Percentiles rank a stretch among this genome's conserved stretches.
These are phyloP conservation scores for Oncorhynchus mykiss DNA, from an alignment of 2,113 vertebrate species.

Conservation along the genomic window DNA sequence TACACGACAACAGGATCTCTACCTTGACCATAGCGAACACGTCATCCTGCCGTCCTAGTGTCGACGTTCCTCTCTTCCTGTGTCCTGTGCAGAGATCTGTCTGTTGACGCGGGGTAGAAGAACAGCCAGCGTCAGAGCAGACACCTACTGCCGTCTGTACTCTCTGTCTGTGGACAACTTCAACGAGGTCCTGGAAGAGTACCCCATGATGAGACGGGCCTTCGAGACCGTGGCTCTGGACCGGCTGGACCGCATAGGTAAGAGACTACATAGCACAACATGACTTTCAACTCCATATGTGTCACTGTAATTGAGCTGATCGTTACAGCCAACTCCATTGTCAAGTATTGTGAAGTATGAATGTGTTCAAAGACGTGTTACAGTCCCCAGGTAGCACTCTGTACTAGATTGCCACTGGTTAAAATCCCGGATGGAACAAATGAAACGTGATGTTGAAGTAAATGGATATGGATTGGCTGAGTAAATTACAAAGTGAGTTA, in stretches of 20 bases:
- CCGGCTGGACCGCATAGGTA: conserved; percentile 93
- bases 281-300: too few species aligned
- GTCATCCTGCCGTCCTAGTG: not conserved
- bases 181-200: conserved; percentile 98
- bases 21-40: not conserved
- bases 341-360: not conserved
- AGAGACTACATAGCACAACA: conserved; percentile 35
- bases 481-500: not conserved
- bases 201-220: conserved; percentile 97
- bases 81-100: conserved; percentile 87
- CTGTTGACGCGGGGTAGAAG: conserved; percentile 90
- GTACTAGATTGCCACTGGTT: not conserved
- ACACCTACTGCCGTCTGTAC: conserved; percentile 98
- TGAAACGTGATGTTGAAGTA: not conserved
- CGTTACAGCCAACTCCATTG: not conserved
- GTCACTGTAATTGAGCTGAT: not conserved
- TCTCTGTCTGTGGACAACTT: conserved; percentile 96
- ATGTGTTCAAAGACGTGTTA: not conserved
- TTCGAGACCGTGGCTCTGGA: conserved; percentile 96
- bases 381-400: not conserved
- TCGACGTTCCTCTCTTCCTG: not conserved
- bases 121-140: conserved; percentile 91
- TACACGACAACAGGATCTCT: too few species aligned
- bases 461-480: not conserved
- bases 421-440: not conserved